Conservation (phyloP, 2,113 vertebrate genomes). For the Tringa solitaria region DNA sequence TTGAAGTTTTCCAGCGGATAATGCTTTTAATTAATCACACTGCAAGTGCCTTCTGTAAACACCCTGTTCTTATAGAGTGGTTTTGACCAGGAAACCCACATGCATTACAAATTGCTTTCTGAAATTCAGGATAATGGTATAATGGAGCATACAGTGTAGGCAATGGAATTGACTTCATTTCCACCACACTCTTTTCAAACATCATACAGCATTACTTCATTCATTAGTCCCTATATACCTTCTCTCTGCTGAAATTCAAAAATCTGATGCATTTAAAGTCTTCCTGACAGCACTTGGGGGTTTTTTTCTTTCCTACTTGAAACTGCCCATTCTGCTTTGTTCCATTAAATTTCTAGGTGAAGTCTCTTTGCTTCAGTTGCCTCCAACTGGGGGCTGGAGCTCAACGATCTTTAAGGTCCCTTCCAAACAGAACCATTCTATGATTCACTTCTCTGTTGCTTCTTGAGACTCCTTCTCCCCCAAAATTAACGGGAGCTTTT, state of each 20-base stretch:
- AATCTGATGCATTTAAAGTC: neutral
- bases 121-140: neutral
- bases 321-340: neutral
- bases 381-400: too few relatives aligned
- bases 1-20: neutral
- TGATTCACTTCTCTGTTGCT: neutral
- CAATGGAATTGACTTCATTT: neutral
- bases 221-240: constrained; percentile 1
- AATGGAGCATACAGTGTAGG: neutral
- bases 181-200: neutral
- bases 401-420: too few relatives aligned
- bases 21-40: neutral
- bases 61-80: neutral
- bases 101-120: neutral
- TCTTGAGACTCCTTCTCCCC: neutral
- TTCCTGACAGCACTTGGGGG: neutral
- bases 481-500: neutral
- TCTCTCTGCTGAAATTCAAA: constrained; percentile 12
- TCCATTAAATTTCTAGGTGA: neutral
- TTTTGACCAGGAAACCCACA: neutral
- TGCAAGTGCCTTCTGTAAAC: neutral
- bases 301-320: neutral
- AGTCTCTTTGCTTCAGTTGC: neutral
- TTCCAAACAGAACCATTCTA: too few relatives aligned
- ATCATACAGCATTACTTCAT: constrained; percentile 8